Evolutionary conservation across 2,888 invertebrate species (phyloP).

Genomic region (Asteroscopus sphinx): DNA sequence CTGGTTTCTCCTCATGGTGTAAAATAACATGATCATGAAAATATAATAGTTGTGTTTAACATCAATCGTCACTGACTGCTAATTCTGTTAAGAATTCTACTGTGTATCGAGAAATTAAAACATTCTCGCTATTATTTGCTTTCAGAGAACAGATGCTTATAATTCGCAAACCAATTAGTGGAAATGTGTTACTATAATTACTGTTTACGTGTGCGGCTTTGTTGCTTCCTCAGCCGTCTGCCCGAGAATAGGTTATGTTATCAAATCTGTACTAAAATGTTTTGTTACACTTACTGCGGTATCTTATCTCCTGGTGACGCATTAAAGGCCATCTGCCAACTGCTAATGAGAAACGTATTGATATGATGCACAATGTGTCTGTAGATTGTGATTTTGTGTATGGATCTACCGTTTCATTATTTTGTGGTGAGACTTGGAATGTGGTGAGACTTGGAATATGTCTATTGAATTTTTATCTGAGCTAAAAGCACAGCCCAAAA

Average conservation of each 20-base stretch:
- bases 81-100: background rate
- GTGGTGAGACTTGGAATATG: too few species aligned
- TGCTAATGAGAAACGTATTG: background rate
- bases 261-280: conserved; percentile 17
- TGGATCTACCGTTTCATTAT: background rate
- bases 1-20: background rate
- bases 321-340: conserved; percentile 15
- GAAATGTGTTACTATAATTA: conserved; percentile 1
- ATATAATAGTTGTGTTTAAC: background rate
- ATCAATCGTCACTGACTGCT: background rate
- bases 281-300: conserved; percentile 8
- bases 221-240: background rate
- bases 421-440: too few species aligned
- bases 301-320: conserved; percentile 21
- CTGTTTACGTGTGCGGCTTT: conserved; percentile 1
- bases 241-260: conserved; percentile 9
- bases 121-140: background rate
- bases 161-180: background rate
- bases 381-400: background rate
- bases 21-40: background rate
- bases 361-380: background rate
- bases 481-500: too few species aligned
- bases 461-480: too few species aligned
- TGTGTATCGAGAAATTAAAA: background rate
- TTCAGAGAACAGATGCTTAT: too few species aligned